These are phyloP conservation scores for Microplitis mediator DNA, from an alignment of 1,140 invertebrate genomes.

Conservation along the genomic window DNA sequence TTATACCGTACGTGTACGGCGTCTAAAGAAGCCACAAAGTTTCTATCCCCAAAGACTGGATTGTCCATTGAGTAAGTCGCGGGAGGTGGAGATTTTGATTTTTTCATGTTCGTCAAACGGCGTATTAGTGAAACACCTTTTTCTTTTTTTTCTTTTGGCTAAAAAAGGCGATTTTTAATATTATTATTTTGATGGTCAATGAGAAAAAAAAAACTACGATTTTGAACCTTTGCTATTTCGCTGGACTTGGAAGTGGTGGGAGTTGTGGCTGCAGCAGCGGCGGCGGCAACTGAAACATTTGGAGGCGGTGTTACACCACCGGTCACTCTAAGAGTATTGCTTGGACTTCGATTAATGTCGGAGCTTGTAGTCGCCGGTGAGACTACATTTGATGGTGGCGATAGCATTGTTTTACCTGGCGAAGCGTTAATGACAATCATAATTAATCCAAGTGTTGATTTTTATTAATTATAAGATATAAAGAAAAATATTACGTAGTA, in stretches of 20 bases:
- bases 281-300: slow-evolving; percentile 33
- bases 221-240: slow-evolving; percentile 65
- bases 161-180: slow-evolving; percentile 18
- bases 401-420: slow-evolving; percentile 51
- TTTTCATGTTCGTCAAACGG: slow-evolving; percentile 82
- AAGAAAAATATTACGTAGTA: no score
- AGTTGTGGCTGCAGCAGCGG: slow-evolving; percentile 21
- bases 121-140: slow-evolving; percentile 82
- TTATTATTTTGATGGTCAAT: not conserved
- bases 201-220: not conserved
- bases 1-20: slow-evolving; percentile 60
- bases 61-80: slow-evolving; percentile 80
- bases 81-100: slow-evolving; percentile 81
- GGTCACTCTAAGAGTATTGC: slow-evolving; percentile 42
- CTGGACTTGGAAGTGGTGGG: slow-evolving; percentile 47
- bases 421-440: slow-evolving; percentile 44
- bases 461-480: no score
- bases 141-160: slow-evolving; percentile 73
- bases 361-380: slow-evolving; percentile 34
- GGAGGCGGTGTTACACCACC: slow-evolving; percentile 31
- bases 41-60: slow-evolving; percentile 78
- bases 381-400: slow-evolving; percentile 37
- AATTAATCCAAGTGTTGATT: not conserved
- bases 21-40: slow-evolving; percentile 52
- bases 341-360: slow-evolving; percentile 51